Evolutionary conservation across 1,140 invertebrate species (phyloP), one percentile per base, ranked within the genome.

Genomic region (Caenorhabditis remanei): DNA sequence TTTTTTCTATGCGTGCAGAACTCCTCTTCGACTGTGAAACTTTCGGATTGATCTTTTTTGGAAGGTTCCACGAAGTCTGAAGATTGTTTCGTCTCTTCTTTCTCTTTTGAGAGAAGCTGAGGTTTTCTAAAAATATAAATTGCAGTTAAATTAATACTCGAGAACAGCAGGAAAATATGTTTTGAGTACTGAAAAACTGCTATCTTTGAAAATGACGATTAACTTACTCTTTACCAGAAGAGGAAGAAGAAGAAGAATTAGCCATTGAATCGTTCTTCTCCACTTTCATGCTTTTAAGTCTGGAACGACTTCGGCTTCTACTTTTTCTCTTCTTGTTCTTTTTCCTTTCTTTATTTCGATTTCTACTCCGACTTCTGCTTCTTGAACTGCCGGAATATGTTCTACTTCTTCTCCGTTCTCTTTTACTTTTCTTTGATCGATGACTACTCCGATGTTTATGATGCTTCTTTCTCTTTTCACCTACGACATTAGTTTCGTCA

Each of bases 311-410:
- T 14, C 71, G 50, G 40, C 71, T 79, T 21, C 71, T n/a, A 24
- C 71, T 79, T 91, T 79, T 91, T 90, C 83, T 89, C 90, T 56
- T 91, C 89, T n/a, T 86, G 89, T 53, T 90, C 88, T 13, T 90
- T 84, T 11, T 88, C 84, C 50, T 88, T 88, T 40, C 85, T 82
- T 41, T 90, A 61, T 75, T 88, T 89, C 43, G 91, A 88, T 63
- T 92, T 88, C 11, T 88, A 86, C 67, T 92, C 89, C 84, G 40
- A 13, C 71, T 79, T 50, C 46, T 46, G 19, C 71, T 79, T 50
- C 71, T 79, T 50, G 71, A 79, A 13, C 71, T 79, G 19, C n/a
- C 56, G 11, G 71, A 79, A 46, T 46, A 79, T 50, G 71, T 79
- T 24, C 46, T 79, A 53, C 46, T 50, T 50, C 71, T 50, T 43